phyloP scores from a whole-genome alignment of 2,113 vertebrate species.

The Bungarus multicinctus region DNA sequence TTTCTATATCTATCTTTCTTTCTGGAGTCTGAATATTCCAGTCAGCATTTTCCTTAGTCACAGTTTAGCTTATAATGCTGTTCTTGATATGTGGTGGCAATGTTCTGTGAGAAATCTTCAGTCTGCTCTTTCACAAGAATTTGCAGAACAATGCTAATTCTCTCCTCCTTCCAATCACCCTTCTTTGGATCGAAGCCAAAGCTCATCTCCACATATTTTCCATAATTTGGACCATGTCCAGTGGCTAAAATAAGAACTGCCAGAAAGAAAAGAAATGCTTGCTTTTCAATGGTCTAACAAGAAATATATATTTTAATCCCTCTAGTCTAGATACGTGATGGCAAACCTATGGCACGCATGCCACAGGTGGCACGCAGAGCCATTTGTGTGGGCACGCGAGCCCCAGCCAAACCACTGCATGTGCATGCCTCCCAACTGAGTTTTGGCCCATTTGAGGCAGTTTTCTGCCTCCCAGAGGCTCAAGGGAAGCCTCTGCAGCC shows the following conservation, averaged over 20 bases:
- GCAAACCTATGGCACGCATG: too few species aligned
- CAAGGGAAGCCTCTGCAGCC: too few species aligned
- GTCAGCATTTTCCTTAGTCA: neutral
- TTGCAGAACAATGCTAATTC: neutral
- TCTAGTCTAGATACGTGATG: too few species aligned
- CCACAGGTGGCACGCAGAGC: too few species aligned
- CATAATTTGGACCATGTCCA: constrained; percentile 19
- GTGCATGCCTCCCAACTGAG: too few species aligned
- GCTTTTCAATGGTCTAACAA: constrained; percentile 35
- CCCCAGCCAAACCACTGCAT: too few species aligned
- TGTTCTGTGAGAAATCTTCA: neutral
- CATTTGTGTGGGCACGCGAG: too few species aligned
- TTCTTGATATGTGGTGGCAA: neutral
- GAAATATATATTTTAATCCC: constrained; percentile 12
- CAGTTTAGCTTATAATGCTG: neutral
- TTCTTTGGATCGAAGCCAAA: neutral
- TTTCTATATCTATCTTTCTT: too few species aligned
- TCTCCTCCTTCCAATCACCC: neutral
- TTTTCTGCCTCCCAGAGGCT: too few species aligned
- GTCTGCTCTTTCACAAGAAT: neutral
- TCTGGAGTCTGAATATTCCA: neutral
- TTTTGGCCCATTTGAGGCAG: too few species aligned
- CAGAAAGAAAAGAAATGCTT: neutral
- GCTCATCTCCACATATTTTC: constrained; percentile 27
- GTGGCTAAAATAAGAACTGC: constrained; percentile 8